These are phyloP conservation scores for Hippocampus guttulatus DNA, from an alignment of 2,113 vertebrate genomes.

Conservation along the genomic window DNA sequence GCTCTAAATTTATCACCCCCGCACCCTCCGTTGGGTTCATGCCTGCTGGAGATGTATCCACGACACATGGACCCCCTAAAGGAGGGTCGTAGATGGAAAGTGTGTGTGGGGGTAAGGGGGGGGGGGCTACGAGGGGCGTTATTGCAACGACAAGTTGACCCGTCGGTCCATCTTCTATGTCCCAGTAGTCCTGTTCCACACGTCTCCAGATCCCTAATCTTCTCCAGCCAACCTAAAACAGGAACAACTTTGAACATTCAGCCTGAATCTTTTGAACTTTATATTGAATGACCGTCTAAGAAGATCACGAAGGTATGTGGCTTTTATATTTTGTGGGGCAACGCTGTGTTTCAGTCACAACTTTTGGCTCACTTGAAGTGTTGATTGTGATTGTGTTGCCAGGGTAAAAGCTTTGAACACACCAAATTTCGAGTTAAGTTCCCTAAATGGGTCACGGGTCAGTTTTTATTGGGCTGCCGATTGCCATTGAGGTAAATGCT, in stretches of 20 bases:
- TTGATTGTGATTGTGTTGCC: background rate
- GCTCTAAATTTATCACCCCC: constrained; percentile 57
- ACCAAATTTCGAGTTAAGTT: background rate
- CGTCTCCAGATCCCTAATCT: constrained; percentile 46
- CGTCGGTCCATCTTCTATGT: constrained; percentile 45
- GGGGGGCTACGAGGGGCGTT: background rate
- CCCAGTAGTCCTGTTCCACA: constrained; percentile 39
- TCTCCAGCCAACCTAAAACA: constrained; percentile 18
- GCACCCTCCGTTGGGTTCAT: constrained; percentile 9
- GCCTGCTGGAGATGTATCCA: constrained; percentile 24
- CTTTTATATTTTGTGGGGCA: background rate
- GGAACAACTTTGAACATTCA: constrained; percentile 1
- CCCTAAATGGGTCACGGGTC: background rate
- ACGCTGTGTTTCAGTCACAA: background rate
- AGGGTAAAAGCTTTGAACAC: background rate
- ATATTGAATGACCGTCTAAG: constrained; percentile 15
- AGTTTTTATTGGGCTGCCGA: background rate
- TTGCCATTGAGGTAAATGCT: background rate
- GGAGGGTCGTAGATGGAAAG: constrained; percentile 30
- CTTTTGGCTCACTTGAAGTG: background rate
- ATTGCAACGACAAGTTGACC: constrained; percentile 9
- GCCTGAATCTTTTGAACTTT: background rate
- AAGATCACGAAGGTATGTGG: constrained; percentile 40
- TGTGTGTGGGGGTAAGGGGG: constrained; percentile 23
- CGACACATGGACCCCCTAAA: constrained; percentile 43